These are phyloP conservation scores for Bedellia somnulentella DNA, from an alignment of 2,888 invertebrate species.

Conservation along the genomic window DNA sequence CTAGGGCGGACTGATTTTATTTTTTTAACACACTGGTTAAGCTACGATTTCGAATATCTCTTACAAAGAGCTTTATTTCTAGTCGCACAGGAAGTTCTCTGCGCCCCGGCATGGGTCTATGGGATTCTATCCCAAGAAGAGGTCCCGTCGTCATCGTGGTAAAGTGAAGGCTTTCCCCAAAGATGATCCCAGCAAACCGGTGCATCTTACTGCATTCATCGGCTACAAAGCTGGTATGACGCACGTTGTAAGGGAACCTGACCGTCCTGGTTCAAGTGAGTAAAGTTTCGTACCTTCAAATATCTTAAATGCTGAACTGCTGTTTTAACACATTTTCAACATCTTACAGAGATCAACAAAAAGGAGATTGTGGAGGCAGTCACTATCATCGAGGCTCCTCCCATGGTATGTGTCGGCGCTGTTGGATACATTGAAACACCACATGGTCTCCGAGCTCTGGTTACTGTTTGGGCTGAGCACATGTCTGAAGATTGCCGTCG, in stretches of 20 bases:
- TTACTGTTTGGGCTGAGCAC: slow-evolving; percentile 98
- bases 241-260: slow-evolving; percentile 97
- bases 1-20: slow-evolving; percentile 75
- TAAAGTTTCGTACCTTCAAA: slow-evolving; percentile 16
- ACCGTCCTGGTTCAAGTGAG: slow-evolving; percentile 98
- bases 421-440: slow-evolving; percentile 99
- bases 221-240: slow-evolving; percentile 99
- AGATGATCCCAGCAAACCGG: slow-evolving; percentile 94
- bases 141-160: slow-evolving; percentile 94
- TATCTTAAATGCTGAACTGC: background rate
- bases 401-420: slow-evolving; percentile 96
- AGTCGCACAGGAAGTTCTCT: slow-evolving; percentile 99
- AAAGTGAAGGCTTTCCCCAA: slow-evolving; percentile 99
- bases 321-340: too few species aligned
- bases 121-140: slow-evolving; percentile 99
- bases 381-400: slow-evolving; percentile 96
- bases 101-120: slow-evolving; percentile 99
- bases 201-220: slow-evolving; percentile 96
- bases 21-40: background rate
- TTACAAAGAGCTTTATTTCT: slow-evolving; percentile 32
- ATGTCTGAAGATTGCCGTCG: slow-evolving; percentile 97
- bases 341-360: slow-evolving; percentile 89
- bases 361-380: slow-evolving; percentile 99
- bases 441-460: slow-evolving; percentile 90
- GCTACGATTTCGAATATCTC: too few species aligned